phyloP scores from a whole-genome alignment of 2,797 vertebrate genomes.

The Pangasius mekongensis region DNA sequence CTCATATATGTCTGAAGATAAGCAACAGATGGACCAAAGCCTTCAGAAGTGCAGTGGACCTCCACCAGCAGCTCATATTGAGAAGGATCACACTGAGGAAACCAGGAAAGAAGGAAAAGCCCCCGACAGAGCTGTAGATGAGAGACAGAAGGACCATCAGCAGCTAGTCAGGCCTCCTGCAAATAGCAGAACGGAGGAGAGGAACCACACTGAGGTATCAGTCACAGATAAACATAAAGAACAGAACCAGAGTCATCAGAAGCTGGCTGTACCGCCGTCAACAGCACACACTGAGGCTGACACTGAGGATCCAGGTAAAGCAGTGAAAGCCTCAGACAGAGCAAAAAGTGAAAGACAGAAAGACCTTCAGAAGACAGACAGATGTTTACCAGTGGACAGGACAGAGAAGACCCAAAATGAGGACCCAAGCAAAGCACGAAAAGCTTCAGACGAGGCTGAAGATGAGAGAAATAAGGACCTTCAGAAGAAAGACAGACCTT shows the following conservation, averaged over 20 bases:
- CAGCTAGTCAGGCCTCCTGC: not conserved
- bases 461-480: constrained; percentile 40
- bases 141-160: not conserved
- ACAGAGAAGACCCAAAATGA: not conserved
- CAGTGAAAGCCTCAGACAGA: not conserved
- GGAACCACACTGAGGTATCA: not conserved
- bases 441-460: constrained; percentile 15
- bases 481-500: constrained; percentile 1
- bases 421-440: not conserved
- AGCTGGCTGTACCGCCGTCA: not conserved
- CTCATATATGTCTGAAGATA: not conserved
- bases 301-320: constrained; percentile 36
- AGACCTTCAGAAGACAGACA: constrained; percentile 19
- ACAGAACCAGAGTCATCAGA: constrained; percentile 9
- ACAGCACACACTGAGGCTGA: not conserved
- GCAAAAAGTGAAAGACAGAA: not conserved
- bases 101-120: not conserved
- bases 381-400: constrained; percentile 29
- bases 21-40: not conserved
- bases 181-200: not conserved
- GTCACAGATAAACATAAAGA: not conserved
- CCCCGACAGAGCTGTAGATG: not conserved
- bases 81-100: not conserved
- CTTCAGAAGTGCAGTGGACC: not conserved
- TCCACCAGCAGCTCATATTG: not conserved